These are phyloP conservation scores for Cistogaster globosa DNA, from an alignment of 2,888 invertebrate species.

Conservation along the genomic window DNA sequence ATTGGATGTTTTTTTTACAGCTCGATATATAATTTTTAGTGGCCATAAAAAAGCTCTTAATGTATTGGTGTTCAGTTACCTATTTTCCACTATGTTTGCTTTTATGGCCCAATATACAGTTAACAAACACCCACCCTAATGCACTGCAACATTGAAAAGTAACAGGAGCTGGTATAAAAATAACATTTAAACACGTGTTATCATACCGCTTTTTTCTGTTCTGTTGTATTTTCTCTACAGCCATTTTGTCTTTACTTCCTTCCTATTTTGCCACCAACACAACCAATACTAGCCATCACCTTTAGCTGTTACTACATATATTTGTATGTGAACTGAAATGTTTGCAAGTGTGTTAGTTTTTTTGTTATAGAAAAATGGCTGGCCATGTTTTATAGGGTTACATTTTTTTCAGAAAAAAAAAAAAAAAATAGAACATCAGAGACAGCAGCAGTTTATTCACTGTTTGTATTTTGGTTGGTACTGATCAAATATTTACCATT, in stretches of 20 bases:
- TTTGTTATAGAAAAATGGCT: slow-evolving; percentile 41
- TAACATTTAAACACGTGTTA: slow-evolving; percentile 66
- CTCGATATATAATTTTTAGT: slow-evolving; percentile 25
- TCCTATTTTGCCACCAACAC: slow-evolving; percentile 31
- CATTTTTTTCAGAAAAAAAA: slow-evolving; percentile 30
- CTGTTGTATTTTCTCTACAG: slow-evolving; percentile 10
- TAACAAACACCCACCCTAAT: slow-evolving; percentile 24
- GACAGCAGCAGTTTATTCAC: slow-evolving; percentile 25
- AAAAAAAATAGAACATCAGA: background rate
- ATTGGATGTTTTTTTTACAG: slow-evolving; percentile 6
- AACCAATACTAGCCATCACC: background rate
- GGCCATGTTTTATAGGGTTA: slow-evolving; percentile 57
- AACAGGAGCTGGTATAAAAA: slow-evolving; percentile 31
- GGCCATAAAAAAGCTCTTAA: slow-evolving; percentile 42
- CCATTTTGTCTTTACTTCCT: slow-evolving; percentile 50
- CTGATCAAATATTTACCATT: slow-evolving; percentile 54
- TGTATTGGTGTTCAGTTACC: slow-evolving; percentile 62
- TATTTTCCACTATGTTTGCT: slow-evolving; percentile 67
- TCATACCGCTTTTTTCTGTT: slow-evolving; percentile 38
- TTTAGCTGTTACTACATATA: background rate
- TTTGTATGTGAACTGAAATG: background rate
- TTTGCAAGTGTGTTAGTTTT: slow-evolving; percentile 17
- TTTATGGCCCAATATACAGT: slow-evolving; percentile 57
- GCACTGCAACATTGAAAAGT: slow-evolving; percentile 36
- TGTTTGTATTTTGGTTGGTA: slow-evolving; percentile 57